Conservation (phyloP, 1,140 invertebrate species). For the Eurosta solidaginis region DNA sequence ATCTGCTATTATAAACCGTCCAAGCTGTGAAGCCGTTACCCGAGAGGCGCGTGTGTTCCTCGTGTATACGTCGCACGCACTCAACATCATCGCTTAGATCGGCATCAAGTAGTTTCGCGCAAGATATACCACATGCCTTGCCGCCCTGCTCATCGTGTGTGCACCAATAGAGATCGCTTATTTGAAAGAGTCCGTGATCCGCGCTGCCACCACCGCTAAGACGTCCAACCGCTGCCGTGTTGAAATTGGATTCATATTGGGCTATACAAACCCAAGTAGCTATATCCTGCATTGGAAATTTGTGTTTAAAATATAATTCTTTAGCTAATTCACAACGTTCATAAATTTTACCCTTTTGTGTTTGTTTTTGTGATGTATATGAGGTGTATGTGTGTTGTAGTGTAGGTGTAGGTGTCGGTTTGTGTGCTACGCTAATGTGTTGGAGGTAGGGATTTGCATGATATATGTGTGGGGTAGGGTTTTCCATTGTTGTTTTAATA, state of each 20-base stretch:
- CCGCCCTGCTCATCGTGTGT: conserved; percentile 63
- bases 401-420: conserved; percentile 40
- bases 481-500: not conserved
- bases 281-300: conserved; percentile 35
- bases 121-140: conserved; percentile 65
- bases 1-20: conserved; percentile 64
- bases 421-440: conserved; percentile 22
- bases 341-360: conserved; percentile 64
- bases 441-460: conserved; percentile 38
- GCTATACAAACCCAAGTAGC: conserved; percentile 77
- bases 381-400: conserved; percentile 35
- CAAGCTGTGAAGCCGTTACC: conserved; percentile 74
- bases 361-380: not conserved
- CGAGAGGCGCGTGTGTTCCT: conserved; percentile 64
- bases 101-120: conserved; percentile 64
- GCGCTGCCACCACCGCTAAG: conserved; percentile 64
- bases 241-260: conserved; percentile 71
- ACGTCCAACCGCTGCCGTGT: conserved; percentile 69
- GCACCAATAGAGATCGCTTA: conserved; percentile 76
- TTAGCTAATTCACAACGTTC: conserved; percentile 71
- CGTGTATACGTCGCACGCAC: conserved; percentile 66
- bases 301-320: conserved; percentile 66
- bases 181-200: conserved; percentile 75
- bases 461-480: not conserved
- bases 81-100: conserved; percentile 69